Conservation (phyloP, 2,797 vertebrate genomes). For the Lepidocolaptes lacrymiger region DNA sequence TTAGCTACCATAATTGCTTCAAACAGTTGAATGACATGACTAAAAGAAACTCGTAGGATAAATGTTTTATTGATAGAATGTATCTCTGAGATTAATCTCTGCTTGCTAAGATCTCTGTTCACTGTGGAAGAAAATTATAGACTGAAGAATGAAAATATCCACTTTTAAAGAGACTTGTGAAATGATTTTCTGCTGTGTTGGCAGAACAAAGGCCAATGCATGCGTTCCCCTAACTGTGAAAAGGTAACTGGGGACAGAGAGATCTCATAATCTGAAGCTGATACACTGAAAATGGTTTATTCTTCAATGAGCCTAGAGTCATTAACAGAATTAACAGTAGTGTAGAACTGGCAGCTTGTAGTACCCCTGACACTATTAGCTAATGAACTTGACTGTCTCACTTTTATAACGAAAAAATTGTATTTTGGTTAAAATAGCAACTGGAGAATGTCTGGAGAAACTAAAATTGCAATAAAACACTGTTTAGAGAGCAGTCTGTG, state of each 20-base stretch:
- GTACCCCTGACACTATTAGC: neutral
- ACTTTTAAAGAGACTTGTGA: neutral
- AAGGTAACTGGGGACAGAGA: neutral
- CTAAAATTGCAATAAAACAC: neutral
- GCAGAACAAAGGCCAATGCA: neutral
- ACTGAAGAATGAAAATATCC: neutral
- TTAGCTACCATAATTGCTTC: neutral
- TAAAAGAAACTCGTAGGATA: neutral
- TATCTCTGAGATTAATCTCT: neutral
- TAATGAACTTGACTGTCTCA: neutral
- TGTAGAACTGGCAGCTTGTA: neutral
- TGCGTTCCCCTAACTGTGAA: neutral
- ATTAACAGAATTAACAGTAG: neutral
- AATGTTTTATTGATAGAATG: neutral
- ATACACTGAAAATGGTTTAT: neutral
- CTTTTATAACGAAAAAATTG: neutral
- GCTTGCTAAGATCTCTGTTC: neutral
- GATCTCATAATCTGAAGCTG: neutral
- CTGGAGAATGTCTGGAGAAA: neutral
- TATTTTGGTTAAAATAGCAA: neutral
- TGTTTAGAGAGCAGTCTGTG: neutral
- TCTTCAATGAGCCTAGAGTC: neutral
- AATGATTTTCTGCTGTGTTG: neutral
- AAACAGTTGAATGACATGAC: neutral
- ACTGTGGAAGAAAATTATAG: neutral